A percentile compares a stretch with the other conserved stretches of the same genome.
Evolutionary conservation across 2,113 vertebrate species (phyloP).

Genomic region (Megaleporinus macrocephalus): DNA sequence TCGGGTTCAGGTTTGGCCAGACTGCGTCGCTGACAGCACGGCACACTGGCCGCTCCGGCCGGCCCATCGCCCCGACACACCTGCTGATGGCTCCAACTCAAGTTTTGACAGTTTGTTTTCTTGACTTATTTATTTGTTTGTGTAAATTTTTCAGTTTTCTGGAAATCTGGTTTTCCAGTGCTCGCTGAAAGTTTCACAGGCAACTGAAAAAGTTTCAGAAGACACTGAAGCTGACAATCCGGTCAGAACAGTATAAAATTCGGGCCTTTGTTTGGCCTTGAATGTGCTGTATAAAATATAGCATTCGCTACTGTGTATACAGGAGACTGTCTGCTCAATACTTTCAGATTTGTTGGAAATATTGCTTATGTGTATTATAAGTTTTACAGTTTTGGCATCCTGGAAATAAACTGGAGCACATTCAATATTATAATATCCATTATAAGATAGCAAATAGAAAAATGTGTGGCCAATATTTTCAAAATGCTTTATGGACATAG

Average conservation of each 20-base stretch:
- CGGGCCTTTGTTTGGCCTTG: too few species aligned
- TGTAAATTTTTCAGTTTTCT: not conserved
- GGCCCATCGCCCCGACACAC: constrained; percentile 39
- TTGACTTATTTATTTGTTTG: constrained; percentile 33
- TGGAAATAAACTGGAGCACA: too few species aligned
- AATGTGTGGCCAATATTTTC: too few species aligned
- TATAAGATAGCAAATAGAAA: too few species aligned
- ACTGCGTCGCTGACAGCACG: constrained; percentile 33
- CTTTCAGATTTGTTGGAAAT: not conserved
- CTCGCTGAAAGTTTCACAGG: not conserved
- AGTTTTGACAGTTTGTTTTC: constrained; percentile 33
- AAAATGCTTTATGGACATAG: too few species aligned
- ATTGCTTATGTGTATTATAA: not conserved
- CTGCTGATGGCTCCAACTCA: not conserved
- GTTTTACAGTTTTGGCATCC: not conserved
- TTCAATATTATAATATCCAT: too few species aligned
- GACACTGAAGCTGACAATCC: not conserved
- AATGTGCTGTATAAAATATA: too few species aligned
- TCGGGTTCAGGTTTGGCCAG: constrained; percentile 37
- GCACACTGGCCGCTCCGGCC: constrained; percentile 1
- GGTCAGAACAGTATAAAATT: not conserved
- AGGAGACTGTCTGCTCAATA: too few species aligned
- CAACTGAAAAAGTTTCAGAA: constrained; percentile 1
- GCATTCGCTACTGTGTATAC: not conserved
- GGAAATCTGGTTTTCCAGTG: not conserved